Base-by-base conservation (phyloP, 2,888 invertebrate genomes). In the Amaurobius ferox region DNA sequence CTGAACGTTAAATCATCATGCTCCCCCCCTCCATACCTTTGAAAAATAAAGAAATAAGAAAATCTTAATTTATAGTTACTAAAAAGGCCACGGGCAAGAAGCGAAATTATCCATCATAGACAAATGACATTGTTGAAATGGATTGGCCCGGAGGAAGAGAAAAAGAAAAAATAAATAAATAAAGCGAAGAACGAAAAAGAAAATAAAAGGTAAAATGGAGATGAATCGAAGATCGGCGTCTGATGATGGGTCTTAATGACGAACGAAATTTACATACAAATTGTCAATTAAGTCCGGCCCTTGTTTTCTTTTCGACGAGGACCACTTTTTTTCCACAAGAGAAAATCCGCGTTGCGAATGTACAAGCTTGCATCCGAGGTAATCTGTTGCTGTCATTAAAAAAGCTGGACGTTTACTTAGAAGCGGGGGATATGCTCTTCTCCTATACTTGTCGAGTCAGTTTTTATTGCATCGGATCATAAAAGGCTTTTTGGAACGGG, bases 121-220 rank as follows among this genome's bases (percentile, higher is more conserved):
- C 83, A 83, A 83, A 83, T 83, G 83, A 83, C 83, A 83, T 48
- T 77, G 83, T 83, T 83, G 83, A 83, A 83, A 83, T 64, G 48
- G 61, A 29, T 26, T 55, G 26, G 76, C 83, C 72, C 30, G n/a
- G 32, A 19, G 64, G n/a, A 32, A 19, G 16, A 13, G 9, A n/a
- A n/a, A n/a, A 19, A n/a, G 55, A 55, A 23, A 23, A 55, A 55
- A 30, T n/a, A n/a, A n/a, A n/a, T n/a, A n/a, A n/a, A n/a, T n/a
- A n/a, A 9, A 3, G 30, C 3, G 64, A 16, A n/a, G 26, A 19
- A 64, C 19, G 7, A 29, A 32, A 30, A 66, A 76, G 67, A 76
- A 76, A 19, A 30, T 13, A n/a, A n/a, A 7, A n/a, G 16, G 7
- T 23, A 48, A 67, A 23, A 62, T 62, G 62, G 76, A 39, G 76